Evolutionary conservation across 2,888 invertebrate genomes (phyloP), one percentile per base, ranked within the genome.

Genomic region (Coleophora flavipennella): DNA sequence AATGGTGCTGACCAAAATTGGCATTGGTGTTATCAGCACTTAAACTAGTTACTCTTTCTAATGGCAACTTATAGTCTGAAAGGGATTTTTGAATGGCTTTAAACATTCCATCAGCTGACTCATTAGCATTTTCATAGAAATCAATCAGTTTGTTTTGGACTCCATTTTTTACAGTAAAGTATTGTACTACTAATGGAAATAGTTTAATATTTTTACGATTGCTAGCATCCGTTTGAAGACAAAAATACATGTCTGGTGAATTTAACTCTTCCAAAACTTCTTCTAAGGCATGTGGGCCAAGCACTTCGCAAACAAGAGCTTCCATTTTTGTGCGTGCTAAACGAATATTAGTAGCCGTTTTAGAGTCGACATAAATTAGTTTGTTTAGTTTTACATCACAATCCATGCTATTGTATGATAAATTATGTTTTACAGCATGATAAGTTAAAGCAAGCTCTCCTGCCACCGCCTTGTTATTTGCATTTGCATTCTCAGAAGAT

Each of bases 391-490:
- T 51, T 8, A 45, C 33, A 31, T 38, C 40, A 41, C 58, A 54
- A 35, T 57, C 55, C 53, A 51, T 48, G 40, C 49, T 53, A 37
- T 57, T 59, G 38, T 57, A 58, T 3, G 57, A 58, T 6, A 54
- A 40, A 49, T 59, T 55, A 43, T 61, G 57, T 40, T 59, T 59
- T 8, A 61, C 54, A 39, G 51, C 51, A 41, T 58, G 56, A 37
- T 42, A 58, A 39, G 53, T 50, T 41, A 54, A 28, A 8, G 57
- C 45, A 43, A 53, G 38, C 41, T 59, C 50, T 38, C 42, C 36
- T 13, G 50, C 49, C 31, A 38, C 31, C 34, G 46, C 27, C 38
- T 39, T 42, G n/a, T 44, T 35, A 40, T 37, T 35, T 26, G 40
- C 32, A 41, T 14, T 31, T 11, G 29, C 35, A 42, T 32, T 14